Conservation (phyloP, 2,797 vertebrate species). For the Coregonus ussuriensis region DNA sequence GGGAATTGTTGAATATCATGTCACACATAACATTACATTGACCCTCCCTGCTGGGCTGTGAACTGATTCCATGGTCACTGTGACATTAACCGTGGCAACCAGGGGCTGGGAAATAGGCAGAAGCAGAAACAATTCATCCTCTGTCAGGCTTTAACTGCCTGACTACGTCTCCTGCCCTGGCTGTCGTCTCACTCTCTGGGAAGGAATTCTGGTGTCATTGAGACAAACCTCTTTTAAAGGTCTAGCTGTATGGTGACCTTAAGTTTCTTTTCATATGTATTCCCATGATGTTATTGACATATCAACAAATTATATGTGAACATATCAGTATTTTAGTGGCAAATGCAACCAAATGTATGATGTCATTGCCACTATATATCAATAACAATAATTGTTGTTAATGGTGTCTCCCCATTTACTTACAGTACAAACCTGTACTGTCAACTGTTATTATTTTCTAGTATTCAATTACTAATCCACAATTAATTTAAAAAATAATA, state of each 20-base stretch:
- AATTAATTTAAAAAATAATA: not conserved
- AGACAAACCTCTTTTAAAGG: conserved; percentile 12
- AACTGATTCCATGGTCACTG: conserved; percentile 63
- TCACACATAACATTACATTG: conserved; percentile 63
- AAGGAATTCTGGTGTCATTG: not conserved
- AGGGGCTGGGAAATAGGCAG: conserved; percentile 40
- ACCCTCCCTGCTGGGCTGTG: conserved; percentile 63
- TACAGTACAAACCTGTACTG: not conserved
- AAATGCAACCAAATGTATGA: not conserved
- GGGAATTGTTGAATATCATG: conserved; percentile 71
- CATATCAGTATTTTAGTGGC: not conserved
- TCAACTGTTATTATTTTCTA: not conserved
- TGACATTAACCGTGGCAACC: conserved; percentile 67
- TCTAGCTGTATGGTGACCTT: not conserved
- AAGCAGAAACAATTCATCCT: conserved; percentile 53
- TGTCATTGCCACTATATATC: too few relatives aligned
- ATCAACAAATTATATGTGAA: not conserved
- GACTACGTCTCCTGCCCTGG: conserved; percentile 39
- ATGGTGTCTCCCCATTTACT: too few relatives aligned
- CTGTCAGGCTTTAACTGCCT: conserved; percentile 42
- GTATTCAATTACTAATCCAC: not conserved
- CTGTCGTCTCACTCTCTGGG: not conserved
- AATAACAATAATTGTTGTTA: too few relatives aligned
- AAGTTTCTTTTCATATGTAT: not conserved
- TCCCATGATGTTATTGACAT: not conserved